Percentiles rank a stretch among this genome's conserved stretches.
Conservation (phyloP, 1,140 invertebrate genomes). For the Tetramorium parvispinum region DNA sequence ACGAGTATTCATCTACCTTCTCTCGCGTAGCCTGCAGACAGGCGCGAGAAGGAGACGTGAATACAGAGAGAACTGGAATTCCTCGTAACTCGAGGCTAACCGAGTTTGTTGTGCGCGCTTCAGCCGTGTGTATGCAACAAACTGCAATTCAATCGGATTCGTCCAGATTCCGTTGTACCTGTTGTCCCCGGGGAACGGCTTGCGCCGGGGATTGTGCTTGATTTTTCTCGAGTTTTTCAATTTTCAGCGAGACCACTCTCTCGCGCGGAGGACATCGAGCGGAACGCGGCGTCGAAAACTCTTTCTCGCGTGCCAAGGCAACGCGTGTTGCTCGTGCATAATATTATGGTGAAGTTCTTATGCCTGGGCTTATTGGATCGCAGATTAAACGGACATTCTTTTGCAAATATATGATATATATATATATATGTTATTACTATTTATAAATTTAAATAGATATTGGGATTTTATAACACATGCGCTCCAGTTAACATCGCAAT, state of each 20-base stretch:
- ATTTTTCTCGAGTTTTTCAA: constrained; percentile 62
- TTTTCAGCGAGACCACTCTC: constrained; percentile 45
- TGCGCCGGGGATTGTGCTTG: constrained; percentile 45
- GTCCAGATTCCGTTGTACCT: constrained; percentile 44
- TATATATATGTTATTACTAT: background rate
- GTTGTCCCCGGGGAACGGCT: constrained; percentile 38
- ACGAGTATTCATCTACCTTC: constrained; percentile 73
- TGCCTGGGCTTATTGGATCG: constrained; percentile 42
- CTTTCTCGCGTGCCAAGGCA: background rate
- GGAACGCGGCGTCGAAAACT: constrained; percentile 38
- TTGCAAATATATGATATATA: background rate
- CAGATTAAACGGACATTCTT: constrained; percentile 25
- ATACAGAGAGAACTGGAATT: constrained; percentile 65
- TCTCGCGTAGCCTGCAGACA: constrained; percentile 58
- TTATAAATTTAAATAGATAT: background rate
- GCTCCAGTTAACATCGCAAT: background rate
- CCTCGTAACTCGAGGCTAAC: constrained; percentile 73
- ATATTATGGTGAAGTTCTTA: constrained; percentile 38
- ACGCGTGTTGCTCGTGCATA: constrained; percentile 1
- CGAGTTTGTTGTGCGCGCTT: constrained; percentile 66
- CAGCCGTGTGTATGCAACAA: constrained; percentile 62
- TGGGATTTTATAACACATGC: background rate
- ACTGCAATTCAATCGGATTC: constrained; percentile 54
- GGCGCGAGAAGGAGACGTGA: constrained; percentile 36
- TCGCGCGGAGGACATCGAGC: constrained; percentile 38